Evolutionary conservation across 2,888 invertebrate genomes (phyloP), one percentile per base, ranked within the genome.

Genomic region (Rhingia campestris): DNA sequence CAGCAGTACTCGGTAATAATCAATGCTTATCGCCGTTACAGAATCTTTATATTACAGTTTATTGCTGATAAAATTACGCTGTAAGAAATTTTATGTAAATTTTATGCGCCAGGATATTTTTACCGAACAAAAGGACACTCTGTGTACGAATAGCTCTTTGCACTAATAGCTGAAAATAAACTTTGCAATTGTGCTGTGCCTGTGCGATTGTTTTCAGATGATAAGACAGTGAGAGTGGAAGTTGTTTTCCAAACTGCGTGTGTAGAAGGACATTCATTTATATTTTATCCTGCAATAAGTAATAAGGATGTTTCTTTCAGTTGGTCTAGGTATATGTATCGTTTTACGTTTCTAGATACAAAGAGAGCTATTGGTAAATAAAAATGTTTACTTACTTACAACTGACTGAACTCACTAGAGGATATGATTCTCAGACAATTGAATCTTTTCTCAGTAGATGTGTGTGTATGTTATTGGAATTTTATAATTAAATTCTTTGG

Each of bases 51-150:
- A 54, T 41, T 56, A 58, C 56, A 35, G 12, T 70, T 79, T 64
- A 79, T 58, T 45, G 77, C 77, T 58, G 75, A 70, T 58, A 64
- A 79, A 58, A 45, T 63, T 49, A 72, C 61, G 64, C 51, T 79
- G 70, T 43, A 64, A 37, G 61, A 56, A 70, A 77, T 70, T 63
- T 61, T 45, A 75, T 61, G 53, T 45, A 69, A 69, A 69, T 61
- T 72, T 70, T 58, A 79, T 72, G 49, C 45, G 32, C 45, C 22
- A 51, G 51, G 43, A 75, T 32, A 49, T 59, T 51, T 49, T 47
- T 39, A 7, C 35, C 43, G 33, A 43, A 51, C 22, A 22, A 58
- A 69, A 39, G 58, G 54, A 47, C 49, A 45, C 30, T 9, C 9
- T 41, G 49, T 41, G 7, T 9, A 22, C 12, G 53, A 45, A 45